Percentiles rank a stretch among this genome's conserved stretches.
Conservation (phyloP, 2,113 vertebrate genomes). For the Hyaena hyaena region DNA sequence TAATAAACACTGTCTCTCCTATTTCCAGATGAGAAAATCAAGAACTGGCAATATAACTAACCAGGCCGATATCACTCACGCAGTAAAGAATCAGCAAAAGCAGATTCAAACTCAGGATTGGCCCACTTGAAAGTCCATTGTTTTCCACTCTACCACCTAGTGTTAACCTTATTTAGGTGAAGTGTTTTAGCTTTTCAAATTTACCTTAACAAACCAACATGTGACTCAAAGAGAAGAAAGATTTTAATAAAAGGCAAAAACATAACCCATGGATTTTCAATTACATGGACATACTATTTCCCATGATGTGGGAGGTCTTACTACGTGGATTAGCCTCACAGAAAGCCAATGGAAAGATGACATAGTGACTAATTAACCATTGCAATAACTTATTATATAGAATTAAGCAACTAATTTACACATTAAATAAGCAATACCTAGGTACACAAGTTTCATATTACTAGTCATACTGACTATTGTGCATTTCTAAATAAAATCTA, state of each 20-base stretch:
- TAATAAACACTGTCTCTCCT: neutral
- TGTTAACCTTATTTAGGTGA: neutral
- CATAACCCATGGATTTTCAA: neutral
- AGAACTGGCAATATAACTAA: neutral
- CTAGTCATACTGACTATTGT: neutral
- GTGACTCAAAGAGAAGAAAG: neutral
- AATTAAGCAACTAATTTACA: neutral
- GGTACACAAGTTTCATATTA: neutral
- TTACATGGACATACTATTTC: neutral
- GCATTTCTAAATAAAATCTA: neutral
- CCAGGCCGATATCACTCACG: neutral
- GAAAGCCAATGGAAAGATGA: neutral
- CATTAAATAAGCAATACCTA: neutral
- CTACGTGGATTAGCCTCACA: accelerated
- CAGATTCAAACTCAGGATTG: neutral
- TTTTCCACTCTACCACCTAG: neutral
- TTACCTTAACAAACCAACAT: neutral
- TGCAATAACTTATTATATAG: neutral
- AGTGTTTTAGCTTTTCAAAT: neutral
- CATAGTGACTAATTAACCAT: neutral
- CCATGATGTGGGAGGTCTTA: neutral
- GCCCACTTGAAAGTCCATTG: neutral
- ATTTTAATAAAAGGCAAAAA: neutral
- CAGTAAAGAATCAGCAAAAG: neutral
- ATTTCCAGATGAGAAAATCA: neutral